Percentiles rank a stretch among this genome's conserved stretches.
These are phyloP conservation scores for Dryoscopus gambensis DNA, from an alignment of 2,113 vertebrate species.

Conservation along the genomic window DNA sequence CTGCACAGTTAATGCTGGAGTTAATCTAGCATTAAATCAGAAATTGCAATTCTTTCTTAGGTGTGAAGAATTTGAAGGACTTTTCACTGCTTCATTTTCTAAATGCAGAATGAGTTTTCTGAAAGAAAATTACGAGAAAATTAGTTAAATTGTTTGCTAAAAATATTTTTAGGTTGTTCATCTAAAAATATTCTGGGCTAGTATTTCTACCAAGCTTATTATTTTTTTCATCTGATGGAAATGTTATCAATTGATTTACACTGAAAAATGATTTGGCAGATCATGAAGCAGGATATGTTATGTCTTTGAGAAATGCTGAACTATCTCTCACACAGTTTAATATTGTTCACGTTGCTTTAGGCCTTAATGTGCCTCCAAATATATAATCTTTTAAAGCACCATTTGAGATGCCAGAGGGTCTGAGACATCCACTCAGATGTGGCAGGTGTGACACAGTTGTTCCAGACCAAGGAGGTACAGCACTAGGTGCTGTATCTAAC, in stretches of 20 bases:
- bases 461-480: neutral
- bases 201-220: neutral
- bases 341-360: neutral
- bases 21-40: constrained; percentile 27
- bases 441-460: neutral
- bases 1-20: neutral
- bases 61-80: neutral
- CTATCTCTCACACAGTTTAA: neutral
- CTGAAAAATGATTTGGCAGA: neutral
- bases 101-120: neutral
- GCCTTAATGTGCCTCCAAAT: neutral
- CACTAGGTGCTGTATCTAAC: neutral
- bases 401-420: neutral
- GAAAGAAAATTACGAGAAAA: neutral
- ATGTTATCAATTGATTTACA: neutral
- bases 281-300: neutral
- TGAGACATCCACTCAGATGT: neutral
- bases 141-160: neutral
- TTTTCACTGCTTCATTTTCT: neutral
- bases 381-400: neutral
- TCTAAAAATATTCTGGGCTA: neutral
- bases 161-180: neutral
- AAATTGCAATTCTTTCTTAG: neutral
- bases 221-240: neutral
- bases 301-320: neutral